Evolutionary conservation across 2,888 invertebrate species (phyloP), one percentile per base, ranked within the genome.

Genomic region (Drosophila prostipennis): DNA sequence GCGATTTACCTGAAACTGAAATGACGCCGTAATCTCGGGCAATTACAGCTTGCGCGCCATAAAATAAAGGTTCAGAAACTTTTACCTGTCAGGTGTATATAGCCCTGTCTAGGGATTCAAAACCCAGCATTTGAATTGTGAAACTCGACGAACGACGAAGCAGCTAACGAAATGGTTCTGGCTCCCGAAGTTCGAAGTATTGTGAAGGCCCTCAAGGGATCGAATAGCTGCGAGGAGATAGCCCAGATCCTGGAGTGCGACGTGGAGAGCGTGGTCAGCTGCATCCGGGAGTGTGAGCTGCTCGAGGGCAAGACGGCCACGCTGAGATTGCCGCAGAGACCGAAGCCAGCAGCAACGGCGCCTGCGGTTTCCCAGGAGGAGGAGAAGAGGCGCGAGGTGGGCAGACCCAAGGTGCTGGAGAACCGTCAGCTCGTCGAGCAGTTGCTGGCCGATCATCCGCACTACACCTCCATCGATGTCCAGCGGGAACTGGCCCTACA

Each of bases 221-320:
- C 60, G 2, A 74, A 82, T 23, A 77, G 36, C 19, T 34, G 51
- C 34, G 71, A 82, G 16, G 74, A 87, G 39, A 77, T 82, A 2
- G 79, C 82, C 3, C 65, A 79, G 45, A 87, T 85, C 10, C 59
- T 87, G 6, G 82, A 84, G 1, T 74, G 76, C 26, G 79, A 79
- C 46, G 69, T 79, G 23, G 64, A 74, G 11, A 76, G 74, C 11
- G 87, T 82, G 2, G 29, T 40, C 4, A 76, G 40, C 19, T 84
- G 76, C 42, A 56, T 81, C 6, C 49, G 53, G 2, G 59, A 72
- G 43, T 51, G 49, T 10, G 70, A 69, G 7, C 45, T 46, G 5
- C 48, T 46, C 1, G 49, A 60, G 36, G 49, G 37, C 0, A 81
- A 67, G 5, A 13, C 55, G 2, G 64, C 61, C 3, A 73, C 64